phyloP scores from a whole-genome alignment of 2,888 invertebrate species.

The Branchellion lobata region DNA sequence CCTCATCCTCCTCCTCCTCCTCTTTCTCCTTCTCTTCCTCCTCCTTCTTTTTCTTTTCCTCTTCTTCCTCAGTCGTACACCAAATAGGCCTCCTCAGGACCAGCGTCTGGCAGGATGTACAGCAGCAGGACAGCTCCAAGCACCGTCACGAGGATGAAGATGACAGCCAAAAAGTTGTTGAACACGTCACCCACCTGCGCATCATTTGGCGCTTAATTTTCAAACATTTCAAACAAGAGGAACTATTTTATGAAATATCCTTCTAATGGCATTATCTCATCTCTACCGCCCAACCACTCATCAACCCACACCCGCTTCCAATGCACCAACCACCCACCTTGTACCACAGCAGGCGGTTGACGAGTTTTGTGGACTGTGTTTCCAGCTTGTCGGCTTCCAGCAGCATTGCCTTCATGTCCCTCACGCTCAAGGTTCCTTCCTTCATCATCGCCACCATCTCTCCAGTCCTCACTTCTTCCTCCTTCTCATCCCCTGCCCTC shows the following conservation, averaged over 20 bases:
- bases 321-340: background rate
- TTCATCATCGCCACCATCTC: no score
- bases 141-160: constrained; percentile 8
- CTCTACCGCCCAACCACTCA: no score
- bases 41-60: no score
- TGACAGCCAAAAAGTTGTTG: constrained; percentile 7
- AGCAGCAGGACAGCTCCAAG: background rate
- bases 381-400: constrained; percentile 8
- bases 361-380: background rate
- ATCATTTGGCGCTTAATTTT: background rate
- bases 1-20: no score
- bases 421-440: background rate
- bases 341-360: background rate
- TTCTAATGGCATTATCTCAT: background rate
- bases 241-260: background rate
- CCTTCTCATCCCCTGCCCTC: background rate
- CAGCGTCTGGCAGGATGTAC: constrained; percentile 5
- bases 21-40: no score
- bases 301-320: no score
- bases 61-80: background rate
- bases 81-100: background rate
- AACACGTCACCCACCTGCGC: background rate
- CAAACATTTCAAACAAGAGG: background rate
- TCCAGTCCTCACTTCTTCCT: background rate
- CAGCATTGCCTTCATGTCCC: background rate